A percentile compares a stretch with the other conserved stretches of the same genome.
These are phyloP conservation scores for Trichacis sp. DNA, from an alignment of 2,888 invertebrate species.

Conservation along the genomic window DNA sequence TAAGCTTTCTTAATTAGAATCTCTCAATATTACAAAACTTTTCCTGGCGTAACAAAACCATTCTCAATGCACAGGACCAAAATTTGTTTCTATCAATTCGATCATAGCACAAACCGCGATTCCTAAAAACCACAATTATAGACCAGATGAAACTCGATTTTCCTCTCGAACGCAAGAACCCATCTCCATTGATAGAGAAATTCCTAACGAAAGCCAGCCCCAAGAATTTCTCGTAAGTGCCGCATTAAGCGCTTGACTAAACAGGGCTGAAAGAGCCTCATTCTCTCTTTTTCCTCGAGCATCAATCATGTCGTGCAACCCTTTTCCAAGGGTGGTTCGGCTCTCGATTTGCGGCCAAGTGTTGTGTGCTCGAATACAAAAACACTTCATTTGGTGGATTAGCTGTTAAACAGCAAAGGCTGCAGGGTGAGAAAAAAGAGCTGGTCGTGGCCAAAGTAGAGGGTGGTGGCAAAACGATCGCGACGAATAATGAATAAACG, in stretches of 20 bases:
- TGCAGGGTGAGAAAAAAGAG: slow-evolving; percentile 25
- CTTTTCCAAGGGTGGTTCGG: slow-evolving; percentile 67
- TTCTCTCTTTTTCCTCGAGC: slow-evolving; percentile 56
- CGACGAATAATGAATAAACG: slow-evolving; percentile 5
- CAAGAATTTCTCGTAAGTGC: slow-evolving; percentile 51
- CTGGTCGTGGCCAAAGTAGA: slow-evolving; percentile 8
- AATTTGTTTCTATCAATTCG: too few relatives aligned
- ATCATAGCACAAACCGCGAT: too few relatives aligned
- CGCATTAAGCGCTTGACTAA: slow-evolving; percentile 62
- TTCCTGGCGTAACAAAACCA: too few relatives aligned
- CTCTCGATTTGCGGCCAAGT: slow-evolving; percentile 66
- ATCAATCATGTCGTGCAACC: slow-evolving; percentile 69
- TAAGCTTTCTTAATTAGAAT: too few relatives aligned
- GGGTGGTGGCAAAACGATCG: slow-evolving; percentile 14
- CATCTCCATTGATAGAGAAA: too few relatives aligned
- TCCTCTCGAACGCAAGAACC: too few relatives aligned
- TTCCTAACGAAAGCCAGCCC: too few relatives aligned
- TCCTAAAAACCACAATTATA: too few relatives aligned
- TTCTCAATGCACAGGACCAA: too few relatives aligned
- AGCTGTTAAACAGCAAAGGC: slow-evolving; percentile 67
- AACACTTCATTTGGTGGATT: slow-evolving; percentile 70
- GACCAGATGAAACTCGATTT: too few relatives aligned
- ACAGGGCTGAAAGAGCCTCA: slow-evolving; percentile 57
- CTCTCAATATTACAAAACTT: too few relatives aligned
- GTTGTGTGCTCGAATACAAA: slow-evolving; percentile 68